Evolutionary conservation across 37 sponge, comb jelly and placozoan species (phyloP).

Genomic region (Cliona cf. orientalis): DNA sequence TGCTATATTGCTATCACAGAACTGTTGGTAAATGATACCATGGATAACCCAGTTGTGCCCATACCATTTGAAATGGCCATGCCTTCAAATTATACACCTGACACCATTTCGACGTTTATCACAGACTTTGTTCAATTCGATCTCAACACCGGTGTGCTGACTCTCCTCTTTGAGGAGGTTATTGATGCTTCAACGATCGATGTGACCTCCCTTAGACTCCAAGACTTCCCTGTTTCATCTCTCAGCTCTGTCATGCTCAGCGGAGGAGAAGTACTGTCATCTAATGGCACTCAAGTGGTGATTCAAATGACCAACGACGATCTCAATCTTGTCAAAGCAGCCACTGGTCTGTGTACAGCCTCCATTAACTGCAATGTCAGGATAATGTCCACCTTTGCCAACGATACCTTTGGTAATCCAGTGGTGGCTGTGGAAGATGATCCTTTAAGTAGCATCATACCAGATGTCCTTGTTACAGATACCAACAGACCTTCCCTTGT

Average conservation of each 20-base stretch:
- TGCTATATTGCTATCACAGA: slow-evolving; percentile 58
- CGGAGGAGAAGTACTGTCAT: slow-evolving; percentile 69
- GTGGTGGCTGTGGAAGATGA: slow-evolving; percentile 58
- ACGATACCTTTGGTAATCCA: slow-evolving; percentile 84
- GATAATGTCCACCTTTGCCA: slow-evolving; percentile 65
- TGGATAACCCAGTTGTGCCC: slow-evolving; percentile 60
- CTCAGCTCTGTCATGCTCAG: slow-evolving; percentile 51
- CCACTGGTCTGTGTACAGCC: slow-evolving; percentile 39
- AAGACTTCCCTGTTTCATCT: slow-evolving; percentile 44
- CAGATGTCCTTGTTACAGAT: slow-evolving; percentile 48
- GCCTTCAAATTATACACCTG: slow-evolving; percentile 49
- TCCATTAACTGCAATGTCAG: slow-evolving; percentile 75
- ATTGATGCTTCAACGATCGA: slow-evolving; percentile 74
- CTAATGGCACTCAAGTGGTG: slow-evolving; percentile 59
- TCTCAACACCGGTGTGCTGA: slow-evolving; percentile 72
- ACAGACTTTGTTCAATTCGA: slow-evolving; percentile 71
- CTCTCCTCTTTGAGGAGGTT: slow-evolving; percentile 75
- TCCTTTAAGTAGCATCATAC: not conserved
- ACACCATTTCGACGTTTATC: slow-evolving; percentile 59
- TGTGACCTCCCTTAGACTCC: slow-evolving; percentile 64
- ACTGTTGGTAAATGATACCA: slow-evolving; percentile 71
- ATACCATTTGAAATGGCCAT: slow-evolving; percentile 22
- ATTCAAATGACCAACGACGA: slow-evolving; percentile 71
- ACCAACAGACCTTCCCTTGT: slow-evolving; percentile 68
- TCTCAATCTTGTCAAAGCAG: slow-evolving; percentile 73